A percentile compares a stretch with the other conserved stretches of the same genome.
Conservation (phyloP, 2,888 invertebrate genomes). For the Tipula helvola region DNA sequence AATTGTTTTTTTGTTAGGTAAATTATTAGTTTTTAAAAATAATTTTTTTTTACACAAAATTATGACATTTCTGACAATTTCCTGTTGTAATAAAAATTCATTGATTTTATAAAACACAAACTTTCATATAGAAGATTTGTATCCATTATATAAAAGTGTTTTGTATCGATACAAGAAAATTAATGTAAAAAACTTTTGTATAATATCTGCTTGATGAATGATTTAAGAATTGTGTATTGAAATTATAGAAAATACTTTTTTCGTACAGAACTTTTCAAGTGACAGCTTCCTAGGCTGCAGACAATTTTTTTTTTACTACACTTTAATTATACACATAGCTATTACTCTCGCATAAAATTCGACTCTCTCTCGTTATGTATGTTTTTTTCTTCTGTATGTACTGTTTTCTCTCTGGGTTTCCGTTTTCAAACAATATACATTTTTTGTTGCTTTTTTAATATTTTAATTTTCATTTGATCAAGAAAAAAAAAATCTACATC, state of each 20-base stretch:
- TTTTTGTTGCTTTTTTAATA: neutral
- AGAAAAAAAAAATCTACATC: neutral
- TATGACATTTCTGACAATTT: conserved; percentile 10
- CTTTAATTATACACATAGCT: neutral
- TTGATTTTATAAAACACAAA: neutral
- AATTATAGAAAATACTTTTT: neutral
- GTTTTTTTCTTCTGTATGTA: neutral
- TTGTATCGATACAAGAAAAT: neutral
- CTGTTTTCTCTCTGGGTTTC: conserved; percentile 6
- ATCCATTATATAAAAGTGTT: neutral
- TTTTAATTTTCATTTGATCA: neutral
- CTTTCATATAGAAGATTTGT: neutral
- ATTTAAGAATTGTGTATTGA: neutral
- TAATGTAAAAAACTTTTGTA: neutral
- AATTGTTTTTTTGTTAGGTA: neutral
- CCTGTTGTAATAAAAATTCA: conserved; percentile 9
- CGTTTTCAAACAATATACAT: conserved; percentile 7
- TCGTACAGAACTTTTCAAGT: neutral
- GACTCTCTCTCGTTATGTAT: neutral
- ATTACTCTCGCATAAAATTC: neutral
- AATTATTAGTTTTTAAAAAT: neutral
- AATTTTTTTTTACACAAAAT: neutral
- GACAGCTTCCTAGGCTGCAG: neutral
- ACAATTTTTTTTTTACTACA: neutral
- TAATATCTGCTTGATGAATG: neutral